Percentiles rank a stretch among this genome's conserved stretches.
Conservation (phyloP, 2,797 vertebrate genomes). For the Tokudaia tokunoshimensis region DNA sequence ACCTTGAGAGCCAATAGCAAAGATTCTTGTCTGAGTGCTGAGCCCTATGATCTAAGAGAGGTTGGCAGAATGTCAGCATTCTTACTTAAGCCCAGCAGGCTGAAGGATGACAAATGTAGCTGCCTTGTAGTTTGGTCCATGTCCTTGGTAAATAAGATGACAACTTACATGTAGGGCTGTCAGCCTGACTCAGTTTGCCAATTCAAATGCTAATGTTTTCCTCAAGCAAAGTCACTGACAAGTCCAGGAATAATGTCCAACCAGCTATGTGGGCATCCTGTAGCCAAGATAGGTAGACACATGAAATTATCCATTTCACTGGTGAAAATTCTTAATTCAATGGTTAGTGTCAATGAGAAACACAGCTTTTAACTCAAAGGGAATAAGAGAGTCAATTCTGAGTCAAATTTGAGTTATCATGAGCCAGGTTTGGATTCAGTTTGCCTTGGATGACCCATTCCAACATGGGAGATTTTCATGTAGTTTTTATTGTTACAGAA, state of each 20-base stretch:
- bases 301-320: neutral
- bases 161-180: neutral
- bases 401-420: neutral
- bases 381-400: neutral
- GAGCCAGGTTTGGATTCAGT: neutral
- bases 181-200: too few relatives aligned
- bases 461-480: neutral
- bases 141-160: neutral
- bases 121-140: neutral
- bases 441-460: neutral
- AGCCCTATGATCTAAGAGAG: neutral
- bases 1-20: neutral
- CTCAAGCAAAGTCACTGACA: neutral
- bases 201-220: neutral
- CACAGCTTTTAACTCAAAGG: neutral
- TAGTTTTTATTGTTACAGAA: neutral
- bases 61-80: neutral
- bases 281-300: neutral
- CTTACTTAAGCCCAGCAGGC: neutral
- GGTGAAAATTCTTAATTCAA: neutral
- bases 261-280: neutral
- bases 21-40: neutral
- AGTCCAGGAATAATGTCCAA: neutral
- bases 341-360: neutral
- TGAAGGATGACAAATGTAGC: neutral